These are phyloP conservation scores for Panzeria rudis DNA, from an alignment of 2,888 invertebrate genomes.

Conservation along the genomic window DNA sequence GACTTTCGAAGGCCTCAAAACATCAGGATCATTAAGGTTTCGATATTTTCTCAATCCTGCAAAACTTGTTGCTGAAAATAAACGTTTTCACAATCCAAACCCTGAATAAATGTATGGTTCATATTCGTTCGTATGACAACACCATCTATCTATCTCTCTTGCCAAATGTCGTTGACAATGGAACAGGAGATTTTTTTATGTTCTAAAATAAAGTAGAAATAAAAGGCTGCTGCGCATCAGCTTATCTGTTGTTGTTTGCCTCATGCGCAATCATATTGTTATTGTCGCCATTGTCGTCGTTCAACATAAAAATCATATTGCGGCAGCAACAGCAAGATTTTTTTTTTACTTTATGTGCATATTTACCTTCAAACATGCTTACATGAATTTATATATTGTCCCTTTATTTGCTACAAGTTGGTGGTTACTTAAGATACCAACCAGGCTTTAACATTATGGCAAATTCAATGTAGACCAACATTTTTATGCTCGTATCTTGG, in stretches of 20 bases:
- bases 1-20: no score
- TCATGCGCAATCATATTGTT: constrained; percentile 72
- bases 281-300: constrained; percentile 70
- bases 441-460: constrained; percentile 17
- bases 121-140: constrained; percentile 37
- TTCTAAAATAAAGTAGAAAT: constrained; percentile 46
- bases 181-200: constrained; percentile 59
- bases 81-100: not conserved
- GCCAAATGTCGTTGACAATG: constrained; percentile 66
- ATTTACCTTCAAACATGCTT: constrained; percentile 37
- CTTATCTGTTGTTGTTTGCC: constrained; percentile 68
- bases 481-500: constrained; percentile 31
- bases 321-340: constrained; percentile 25
- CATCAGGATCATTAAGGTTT: no score
- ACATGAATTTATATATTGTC: constrained; percentile 56
- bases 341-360: constrained; percentile 20
- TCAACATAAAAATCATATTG: constrained; percentile 68
- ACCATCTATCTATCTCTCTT: constrained; percentile 57
- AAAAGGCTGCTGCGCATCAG: constrained; percentile 71
- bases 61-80: not conserved
- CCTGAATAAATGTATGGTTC: constrained; percentile 18
- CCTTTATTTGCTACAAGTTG: constrained; percentile 30
- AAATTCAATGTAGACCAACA: constrained; percentile 51
- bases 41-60: not conserved
- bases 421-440: constrained; percentile 20